Base-by-base conservation (phyloP, 2,113 vertebrate species). In the Malurus alboscapulatus region DNA sequence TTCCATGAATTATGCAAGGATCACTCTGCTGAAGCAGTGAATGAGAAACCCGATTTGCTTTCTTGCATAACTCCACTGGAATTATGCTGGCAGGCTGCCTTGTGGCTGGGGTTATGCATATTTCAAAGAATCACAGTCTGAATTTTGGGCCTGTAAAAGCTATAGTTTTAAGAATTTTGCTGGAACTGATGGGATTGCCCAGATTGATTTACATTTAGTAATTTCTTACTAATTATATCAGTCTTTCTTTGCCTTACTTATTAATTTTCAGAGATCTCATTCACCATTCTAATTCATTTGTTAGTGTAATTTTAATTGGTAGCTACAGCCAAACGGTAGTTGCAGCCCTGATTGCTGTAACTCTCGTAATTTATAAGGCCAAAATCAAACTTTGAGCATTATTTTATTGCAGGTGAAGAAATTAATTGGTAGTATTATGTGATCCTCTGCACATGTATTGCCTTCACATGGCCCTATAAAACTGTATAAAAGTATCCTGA, bases 1-100 rank as follows among this genome's bases (percentile, higher is more conserved):
- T 91, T 72, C 71, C 17, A 12, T 91, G 73, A 87, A 94, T 91
- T 92, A 88, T 88, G 72, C 87, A 96, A 94, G 42, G 51, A 77
- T 57, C 55, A 14, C 48, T 69, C 38, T 86, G 79, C 81, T 10
- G 15, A 92, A 94, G 67, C 82, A 93, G 61, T 92, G 87, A 96
- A 88, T 77, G 93, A 95, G 90, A 94, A 96, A 81, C 18, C 29
- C 68, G 63, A 40, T 15, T 55, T 94, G 9, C 53, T 84, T 92
- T 84, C 90, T 96, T 91, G 94, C 83, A 12, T 67, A 94, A 96
- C 61, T 91, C 10, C 36, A 45, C 71, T 57, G 48, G 36, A 45
- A 10, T 38, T 38, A 38, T 81, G 30, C 68, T 94, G 81, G 75
- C 87, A 4, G 7, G 40, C 44, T 87, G 85, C 57, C 90, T n/a